Evolutionary conservation across 2,888 invertebrate species (phyloP).

Genomic region (Drosophila leonis): DNA sequence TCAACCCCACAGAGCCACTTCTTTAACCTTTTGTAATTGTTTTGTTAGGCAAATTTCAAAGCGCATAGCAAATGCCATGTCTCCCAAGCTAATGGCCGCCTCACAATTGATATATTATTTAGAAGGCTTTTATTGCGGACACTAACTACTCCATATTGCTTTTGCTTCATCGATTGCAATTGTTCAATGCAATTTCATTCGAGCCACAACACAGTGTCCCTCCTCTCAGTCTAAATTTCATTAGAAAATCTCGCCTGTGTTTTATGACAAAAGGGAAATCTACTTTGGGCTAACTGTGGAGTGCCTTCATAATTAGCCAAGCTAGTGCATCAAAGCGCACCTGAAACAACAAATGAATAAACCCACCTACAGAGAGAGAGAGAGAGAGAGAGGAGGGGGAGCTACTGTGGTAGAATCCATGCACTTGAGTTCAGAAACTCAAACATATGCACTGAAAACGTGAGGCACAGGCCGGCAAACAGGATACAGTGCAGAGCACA

Average conservation of each 20-base stretch:
- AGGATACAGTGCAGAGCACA: conserved; percentile 44
- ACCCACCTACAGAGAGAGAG: background rate
- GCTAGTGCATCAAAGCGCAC: conserved; percentile 23
- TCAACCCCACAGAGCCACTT: no score
- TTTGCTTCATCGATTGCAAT: conserved; percentile 3
- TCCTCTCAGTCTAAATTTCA: conserved; percentile 19
- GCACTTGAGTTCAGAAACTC: conserved; percentile 49
- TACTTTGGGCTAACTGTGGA: background rate
- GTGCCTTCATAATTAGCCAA: conserved; percentile 33
- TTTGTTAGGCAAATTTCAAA: conserved; percentile 65
- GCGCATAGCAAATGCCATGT: conserved; percentile 45
- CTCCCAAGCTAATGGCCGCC: conserved; percentile 57
- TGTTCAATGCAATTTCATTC: conserved; percentile 7
- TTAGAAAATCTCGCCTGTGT: conserved; percentile 11
- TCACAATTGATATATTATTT: conserved; percentile 62
- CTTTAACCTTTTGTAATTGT: conserved; percentile 68
- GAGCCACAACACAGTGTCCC: background rate
- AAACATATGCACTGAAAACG: conserved; percentile 60
- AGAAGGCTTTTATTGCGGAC: conserved; percentile 40
- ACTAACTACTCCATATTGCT: conserved; percentile 10
- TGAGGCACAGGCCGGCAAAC: conserved; percentile 34
- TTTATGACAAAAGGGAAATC: background rate
- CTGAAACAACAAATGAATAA: conserved; percentile 23
- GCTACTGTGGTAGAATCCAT: conserved; percentile 35
- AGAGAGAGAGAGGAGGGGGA: background rate